Evolutionary conservation across 2,888 invertebrate species (phyloP), one percentile per base, ranked within the genome.

Genomic region (Scaptodrosophila latifasciaeformis): DNA sequence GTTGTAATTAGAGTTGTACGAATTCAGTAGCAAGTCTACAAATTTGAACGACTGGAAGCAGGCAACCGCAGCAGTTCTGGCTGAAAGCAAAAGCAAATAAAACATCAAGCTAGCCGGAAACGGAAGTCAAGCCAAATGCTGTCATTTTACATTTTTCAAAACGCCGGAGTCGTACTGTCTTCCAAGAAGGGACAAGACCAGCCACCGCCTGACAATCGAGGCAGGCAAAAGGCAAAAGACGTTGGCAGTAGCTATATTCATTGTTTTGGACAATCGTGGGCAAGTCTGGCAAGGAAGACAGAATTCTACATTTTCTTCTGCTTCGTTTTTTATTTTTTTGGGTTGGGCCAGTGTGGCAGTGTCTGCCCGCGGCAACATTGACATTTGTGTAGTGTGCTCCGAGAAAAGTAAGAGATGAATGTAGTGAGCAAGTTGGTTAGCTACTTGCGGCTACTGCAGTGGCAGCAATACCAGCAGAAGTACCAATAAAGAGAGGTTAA

Each of bases 91-190:
- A 35, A 48, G 64, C 65, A 64, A 64, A 68, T 68, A 67, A 62
- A 62, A 57, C 54, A 48, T 49, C 18, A 54, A 53, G 65, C 65
- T 65, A 63, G 39, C 76, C 63, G 77, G 77, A 74, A 70, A 60
- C 61, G 67, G 77, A 72, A 74, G 77, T 72, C 65, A 63, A 64
- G 65, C 58, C 72, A 76, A 76, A 69, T 62, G 65, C 74, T 67
- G 72, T 67, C 67, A 76, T 76, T 67, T 70, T 72, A 61, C 62
- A 71, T 71, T 69, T 63, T 69, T 63, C 49, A 57, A 48, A 46
- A 44, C 34, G 49, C 49, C n/a, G n/a, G n/a, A n/a, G 17, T 37
- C 13, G 13, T 45, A 18, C 1, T n/a, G 12, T 27, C n/a, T 31
- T n/a, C n/a, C 40, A 35, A 27, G 51, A 39, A 35, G 39, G 40